Percentiles rank a stretch among this genome's conserved stretches.
Conservation (phyloP, 2,888 invertebrate species). For the Microctonus hyperodae region DNA sequence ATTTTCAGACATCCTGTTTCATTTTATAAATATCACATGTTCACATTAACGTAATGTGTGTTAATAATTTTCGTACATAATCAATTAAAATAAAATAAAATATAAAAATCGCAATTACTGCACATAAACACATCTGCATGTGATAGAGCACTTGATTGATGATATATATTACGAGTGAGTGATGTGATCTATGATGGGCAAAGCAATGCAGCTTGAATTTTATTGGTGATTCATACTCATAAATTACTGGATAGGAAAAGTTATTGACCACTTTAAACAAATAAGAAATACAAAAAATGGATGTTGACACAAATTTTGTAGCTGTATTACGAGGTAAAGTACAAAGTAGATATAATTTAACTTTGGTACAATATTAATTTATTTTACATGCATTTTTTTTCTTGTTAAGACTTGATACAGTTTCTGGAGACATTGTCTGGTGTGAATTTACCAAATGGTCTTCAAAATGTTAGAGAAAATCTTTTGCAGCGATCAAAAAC, state of each 20-base stretch:
- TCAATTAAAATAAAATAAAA: not conserved
- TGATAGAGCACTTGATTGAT: not conserved
- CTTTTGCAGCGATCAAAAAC: slow-evolving; percentile 48
- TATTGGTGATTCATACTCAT: not conserved
- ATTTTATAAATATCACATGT: not conserved
- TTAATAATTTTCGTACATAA: not conserved
- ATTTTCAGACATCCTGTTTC: slow-evolving; percentile 3
- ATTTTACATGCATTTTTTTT: slow-evolving; percentile 7
- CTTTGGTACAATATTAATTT: not conserved
- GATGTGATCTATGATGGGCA: not conserved
- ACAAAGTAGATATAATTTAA: not conserved
- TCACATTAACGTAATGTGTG: not conserved
- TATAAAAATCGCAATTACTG: not conserved
- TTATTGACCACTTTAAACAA: not conserved
- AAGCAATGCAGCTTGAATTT: not conserved
- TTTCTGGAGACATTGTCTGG: slow-evolving; percentile 50
- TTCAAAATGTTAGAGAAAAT: slow-evolving; percentile 44
- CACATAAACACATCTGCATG: not conserved
- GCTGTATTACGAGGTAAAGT: slow-evolving; percentile 45
- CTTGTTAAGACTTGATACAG: slow-evolving; percentile 49
- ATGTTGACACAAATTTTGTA: slow-evolving; percentile 41
- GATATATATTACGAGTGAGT: not conserved
- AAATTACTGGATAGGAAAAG: slow-evolving; percentile 7
- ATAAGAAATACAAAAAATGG: slow-evolving; percentile 40
- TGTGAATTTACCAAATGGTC: slow-evolving; percentile 42